Evolutionary conservation across 2,888 invertebrate genomes (phyloP).

Genomic region (Calameuta filiformis): DNA sequence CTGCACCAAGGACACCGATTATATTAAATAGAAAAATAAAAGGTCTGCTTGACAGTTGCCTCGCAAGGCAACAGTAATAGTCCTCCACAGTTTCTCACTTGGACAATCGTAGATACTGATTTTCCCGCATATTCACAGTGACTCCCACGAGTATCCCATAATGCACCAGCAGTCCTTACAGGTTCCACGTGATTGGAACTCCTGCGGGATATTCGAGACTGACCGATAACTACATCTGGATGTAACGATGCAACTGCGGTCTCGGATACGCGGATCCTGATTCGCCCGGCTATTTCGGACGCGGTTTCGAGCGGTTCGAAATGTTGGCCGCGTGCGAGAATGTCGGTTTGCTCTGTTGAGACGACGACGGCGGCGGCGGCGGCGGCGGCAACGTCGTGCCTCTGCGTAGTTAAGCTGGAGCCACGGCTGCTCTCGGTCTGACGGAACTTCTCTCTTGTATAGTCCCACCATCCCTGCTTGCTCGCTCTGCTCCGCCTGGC

Average conservation of each 20-base stretch:
- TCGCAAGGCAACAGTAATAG: not conserved
- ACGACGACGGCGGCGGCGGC: slow-evolving; percentile 1
- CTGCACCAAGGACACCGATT: not conserved
- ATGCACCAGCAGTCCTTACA: not conserved
- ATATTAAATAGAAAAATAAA: not conserved
- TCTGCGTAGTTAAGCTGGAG: slow-evolving; percentile 30
- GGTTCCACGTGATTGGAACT: not conserved
- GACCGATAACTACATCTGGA: not conserved
- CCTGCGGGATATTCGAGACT: not conserved
- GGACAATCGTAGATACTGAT: not conserved
- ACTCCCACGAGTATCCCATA: not conserved
- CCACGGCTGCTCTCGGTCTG: slow-evolving; percentile 28
- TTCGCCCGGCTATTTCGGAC: slow-evolving; percentile 1
- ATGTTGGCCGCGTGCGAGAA: slow-evolving; percentile 13
- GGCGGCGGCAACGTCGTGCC: slow-evolving; percentile 16
- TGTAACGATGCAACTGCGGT: not conserved
- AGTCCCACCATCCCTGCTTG: not conserved
- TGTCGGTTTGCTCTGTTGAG: slow-evolving; percentile 14
- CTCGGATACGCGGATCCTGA: not conserved
- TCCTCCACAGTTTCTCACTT: not conserved
- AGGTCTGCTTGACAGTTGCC: not conserved
- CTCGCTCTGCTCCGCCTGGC: slow-evolving; percentile 7
- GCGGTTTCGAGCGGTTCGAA: slow-evolving; percentile 1
- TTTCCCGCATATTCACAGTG: not conserved
- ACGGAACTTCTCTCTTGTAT: slow-evolving; percentile 6